Conservation (phyloP, 2,888 invertebrate species). For the Augiades crinisus region DNA sequence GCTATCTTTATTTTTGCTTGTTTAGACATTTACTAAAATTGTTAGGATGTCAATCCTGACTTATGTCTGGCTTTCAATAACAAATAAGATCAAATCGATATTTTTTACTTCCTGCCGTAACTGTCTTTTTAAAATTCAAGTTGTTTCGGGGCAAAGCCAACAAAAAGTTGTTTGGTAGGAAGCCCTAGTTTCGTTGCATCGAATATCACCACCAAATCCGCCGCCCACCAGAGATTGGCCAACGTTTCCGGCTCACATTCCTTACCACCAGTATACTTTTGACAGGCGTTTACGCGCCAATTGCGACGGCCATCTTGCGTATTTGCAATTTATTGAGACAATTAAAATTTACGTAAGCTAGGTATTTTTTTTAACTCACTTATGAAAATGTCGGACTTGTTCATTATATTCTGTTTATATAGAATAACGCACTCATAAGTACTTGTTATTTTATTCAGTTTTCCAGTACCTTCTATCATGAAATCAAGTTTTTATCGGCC, state of each 20-base stretch:
- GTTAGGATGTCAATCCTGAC: too few relatives aligned
- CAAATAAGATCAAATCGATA: constrained; percentile 30
- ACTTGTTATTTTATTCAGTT: too few relatives aligned
- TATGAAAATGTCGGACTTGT: too few relatives aligned
- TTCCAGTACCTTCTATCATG: too few relatives aligned
- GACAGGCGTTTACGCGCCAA: constrained; percentile 41
- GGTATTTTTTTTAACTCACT: neutral
- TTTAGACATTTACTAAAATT: too few relatives aligned
- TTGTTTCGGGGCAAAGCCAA: constrained; percentile 4
- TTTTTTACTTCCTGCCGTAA: constrained; percentile 1
- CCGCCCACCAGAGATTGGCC: constrained; percentile 59
- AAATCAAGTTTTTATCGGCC: constrained; percentile 15
- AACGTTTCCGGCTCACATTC: constrained; percentile 62
- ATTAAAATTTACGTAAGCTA: constrained; percentile 4
- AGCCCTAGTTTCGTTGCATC: constrained; percentile 19
- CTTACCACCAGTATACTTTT: constrained; percentile 55
- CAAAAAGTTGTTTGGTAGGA: constrained; percentile 13
- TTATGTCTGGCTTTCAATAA: neutral
- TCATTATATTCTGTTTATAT: too few relatives aligned
- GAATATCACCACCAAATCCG: constrained; percentile 35
- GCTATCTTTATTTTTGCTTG: neutral
- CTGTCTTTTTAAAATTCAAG: neutral
- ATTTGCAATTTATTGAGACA: constrained; percentile 19
- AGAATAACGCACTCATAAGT: too few relatives aligned
- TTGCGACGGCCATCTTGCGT: constrained; percentile 48